Evolutionary conservation across 2,888 invertebrate species (phyloP).

Genomic region (Junonia oenone): DNA sequence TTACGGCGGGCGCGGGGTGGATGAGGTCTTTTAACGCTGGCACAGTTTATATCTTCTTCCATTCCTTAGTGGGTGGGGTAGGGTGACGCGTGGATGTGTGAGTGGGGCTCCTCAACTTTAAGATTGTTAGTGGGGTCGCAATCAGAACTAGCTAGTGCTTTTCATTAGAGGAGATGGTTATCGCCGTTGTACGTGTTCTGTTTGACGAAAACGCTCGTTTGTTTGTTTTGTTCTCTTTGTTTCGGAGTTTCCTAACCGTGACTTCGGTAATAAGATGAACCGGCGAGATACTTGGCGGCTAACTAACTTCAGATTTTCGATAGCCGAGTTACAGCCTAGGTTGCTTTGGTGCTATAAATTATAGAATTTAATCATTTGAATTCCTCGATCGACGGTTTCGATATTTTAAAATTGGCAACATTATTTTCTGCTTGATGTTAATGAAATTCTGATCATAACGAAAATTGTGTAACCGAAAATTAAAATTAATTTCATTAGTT

Average conservation of each 20-base stretch:
- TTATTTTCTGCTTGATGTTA: neutral
- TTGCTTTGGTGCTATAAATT: neutral
- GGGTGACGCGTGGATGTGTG: conserved; percentile 47
- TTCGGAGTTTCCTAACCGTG: conserved; percentile 25
- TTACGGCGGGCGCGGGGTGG: conserved; percentile 33
- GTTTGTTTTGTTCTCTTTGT: conserved; percentile 44
- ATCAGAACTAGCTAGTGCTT: conserved; percentile 68
- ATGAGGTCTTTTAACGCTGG: conserved; percentile 41
- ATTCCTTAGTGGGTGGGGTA: conserved; percentile 53
- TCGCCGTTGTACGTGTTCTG: conserved; percentile 61
- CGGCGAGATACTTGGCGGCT: conserved; percentile 9
- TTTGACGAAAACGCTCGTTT: conserved; percentile 52
- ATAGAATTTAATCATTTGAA: neutral
- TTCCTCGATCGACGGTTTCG: neutral
- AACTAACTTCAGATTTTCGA: conserved; percentile 1
- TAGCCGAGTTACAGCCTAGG: neutral
- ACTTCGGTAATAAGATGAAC: conserved; percentile 25
- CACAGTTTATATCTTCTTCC: conserved; percentile 51
- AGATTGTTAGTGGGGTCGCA: conserved; percentile 76
- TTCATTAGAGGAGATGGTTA: conserved; percentile 75
- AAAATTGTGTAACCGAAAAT: neutral
- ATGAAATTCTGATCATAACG: neutral
- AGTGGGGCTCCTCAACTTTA: conserved; percentile 63
- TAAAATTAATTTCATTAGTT: neutral
- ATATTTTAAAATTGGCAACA: neutral